Evolutionary conservation across 2,113 vertebrate species (phyloP).

Genomic region (Camelus bactrianus): DNA sequence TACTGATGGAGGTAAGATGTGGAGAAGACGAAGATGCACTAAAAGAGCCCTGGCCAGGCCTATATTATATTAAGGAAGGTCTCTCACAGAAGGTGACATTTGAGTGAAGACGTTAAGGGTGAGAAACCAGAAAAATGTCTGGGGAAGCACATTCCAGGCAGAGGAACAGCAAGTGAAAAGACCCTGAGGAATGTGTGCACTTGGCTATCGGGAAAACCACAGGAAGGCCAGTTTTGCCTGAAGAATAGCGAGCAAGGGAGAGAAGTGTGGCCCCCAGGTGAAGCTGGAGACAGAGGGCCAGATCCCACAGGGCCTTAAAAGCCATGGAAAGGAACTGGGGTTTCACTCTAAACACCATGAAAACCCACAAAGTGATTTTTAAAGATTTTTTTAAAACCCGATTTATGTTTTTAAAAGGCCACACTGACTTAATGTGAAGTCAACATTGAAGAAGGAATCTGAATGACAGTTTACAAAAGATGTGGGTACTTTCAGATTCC

Average conservation of each 20-base stretch:
- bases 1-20: background rate
- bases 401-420: conserved; percentile 36
- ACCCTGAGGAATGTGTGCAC: background rate
- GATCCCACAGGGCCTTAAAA: background rate
- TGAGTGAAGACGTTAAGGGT: conserved; percentile 20
- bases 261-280: background rate
- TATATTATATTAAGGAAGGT: background rate
- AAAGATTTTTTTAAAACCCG: background rate
- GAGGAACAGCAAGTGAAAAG: background rate
- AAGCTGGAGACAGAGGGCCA: background rate
- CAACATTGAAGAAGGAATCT: background rate
- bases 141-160: background rate
- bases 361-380: background rate
- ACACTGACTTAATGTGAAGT: background rate
- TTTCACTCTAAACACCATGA: conserved; percentile 38
- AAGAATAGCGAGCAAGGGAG: background rate
- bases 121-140: background rate
- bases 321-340: background rate
- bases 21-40: background rate
- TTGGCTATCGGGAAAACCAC: background rate
- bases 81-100: background rate
- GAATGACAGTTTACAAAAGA: conserved; percentile 53
- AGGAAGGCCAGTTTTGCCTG: background rate
- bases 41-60: background rate
- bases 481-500: background rate